phyloP scores from a whole-genome alignment of 2,113 vertebrate species.

The Pipra filicauda region DNA sequence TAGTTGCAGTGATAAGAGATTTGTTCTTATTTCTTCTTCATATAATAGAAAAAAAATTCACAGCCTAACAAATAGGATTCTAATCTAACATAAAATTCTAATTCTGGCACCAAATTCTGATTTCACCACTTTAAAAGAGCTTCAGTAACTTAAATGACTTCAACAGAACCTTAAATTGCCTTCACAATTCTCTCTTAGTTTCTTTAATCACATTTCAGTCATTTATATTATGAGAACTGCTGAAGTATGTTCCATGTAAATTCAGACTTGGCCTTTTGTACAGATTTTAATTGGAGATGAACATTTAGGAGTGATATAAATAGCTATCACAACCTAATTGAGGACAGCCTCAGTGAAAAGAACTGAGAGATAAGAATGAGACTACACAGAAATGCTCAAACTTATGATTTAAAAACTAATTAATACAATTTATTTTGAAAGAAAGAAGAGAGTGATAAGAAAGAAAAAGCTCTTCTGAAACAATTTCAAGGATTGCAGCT shows the following conservation, averaged over 20 bases:
- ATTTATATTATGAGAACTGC: background rate
- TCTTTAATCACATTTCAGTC: constrained; percentile 5
- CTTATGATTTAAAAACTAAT: constrained; percentile 37
- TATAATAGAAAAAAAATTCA: background rate
- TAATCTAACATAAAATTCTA: background rate
- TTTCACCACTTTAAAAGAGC: background rate
- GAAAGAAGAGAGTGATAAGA: constrained; percentile 4
- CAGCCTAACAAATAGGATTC: background rate
- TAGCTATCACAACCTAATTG: constrained; percentile 16
- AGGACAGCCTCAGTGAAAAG: background rate
- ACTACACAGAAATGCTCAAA: constrained; percentile 24
- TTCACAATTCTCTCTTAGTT: background rate
- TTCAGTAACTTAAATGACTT: background rate
- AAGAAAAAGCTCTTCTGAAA: constrained; percentile 5
- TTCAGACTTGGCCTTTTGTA: constrained; percentile 27
- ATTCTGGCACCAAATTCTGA: background rate
- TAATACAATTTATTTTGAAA: constrained; percentile 27
- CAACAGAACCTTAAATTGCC: background rate
- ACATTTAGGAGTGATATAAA: constrained; percentile 20
- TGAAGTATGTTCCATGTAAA: background rate
- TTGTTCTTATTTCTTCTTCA: background rate
- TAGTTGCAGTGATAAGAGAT: background rate
- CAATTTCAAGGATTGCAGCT: background rate
- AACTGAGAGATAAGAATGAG: constrained; percentile 17
- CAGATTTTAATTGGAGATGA: constrained; percentile 49